phyloP scores from a whole-genome alignment of 2,888 invertebrate genomes.

The Hedychridium roseum region DNA sequence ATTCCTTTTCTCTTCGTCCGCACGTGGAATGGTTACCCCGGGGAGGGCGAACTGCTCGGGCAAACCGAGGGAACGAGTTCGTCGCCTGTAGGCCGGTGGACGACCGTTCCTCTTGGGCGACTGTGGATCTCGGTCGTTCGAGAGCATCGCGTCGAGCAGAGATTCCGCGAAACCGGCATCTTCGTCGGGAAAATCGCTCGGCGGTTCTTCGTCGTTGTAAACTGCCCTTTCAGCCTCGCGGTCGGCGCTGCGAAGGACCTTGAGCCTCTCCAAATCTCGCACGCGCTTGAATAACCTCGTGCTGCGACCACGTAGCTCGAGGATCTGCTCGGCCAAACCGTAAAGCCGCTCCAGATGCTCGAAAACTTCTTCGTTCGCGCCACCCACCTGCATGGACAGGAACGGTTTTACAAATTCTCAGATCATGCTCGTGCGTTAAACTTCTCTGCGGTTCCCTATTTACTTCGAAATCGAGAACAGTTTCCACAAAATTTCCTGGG shows the following conservation, averaged over 20 bases:
- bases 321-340: constrained; percentile 78
- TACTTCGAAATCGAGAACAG: too few species aligned
- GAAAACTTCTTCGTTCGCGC: constrained; percentile 74
- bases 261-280: constrained; percentile 77
- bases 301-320: constrained; percentile 77
- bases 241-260: constrained; percentile 71
- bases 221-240: constrained; percentile 61
- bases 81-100: constrained; percentile 28
- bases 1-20: constrained; percentile 8
- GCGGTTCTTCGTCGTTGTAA: constrained; percentile 45
- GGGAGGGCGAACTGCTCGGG: constrained; percentile 65
- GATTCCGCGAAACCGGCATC: constrained; percentile 72
- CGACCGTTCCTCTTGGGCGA: constrained; percentile 58
- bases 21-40: too few species aligned
- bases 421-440: too few species aligned
- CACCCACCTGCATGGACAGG: too few species aligned
- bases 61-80: constrained; percentile 74
- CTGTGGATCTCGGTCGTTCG: constrained; percentile 66
- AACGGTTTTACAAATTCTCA: too few species aligned
- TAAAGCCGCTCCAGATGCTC: constrained; percentile 84
- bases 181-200: constrained; percentile 66
- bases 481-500: too few species aligned
- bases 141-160: constrained; percentile 72
- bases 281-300: constrained; percentile 73
- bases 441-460: too few species aligned